A percentile compares a stretch with the other conserved stretches of the same genome.
phyloP scores from a whole-genome alignment of 2,113 vertebrate species.

The Tragelaphus scriptus region DNA sequence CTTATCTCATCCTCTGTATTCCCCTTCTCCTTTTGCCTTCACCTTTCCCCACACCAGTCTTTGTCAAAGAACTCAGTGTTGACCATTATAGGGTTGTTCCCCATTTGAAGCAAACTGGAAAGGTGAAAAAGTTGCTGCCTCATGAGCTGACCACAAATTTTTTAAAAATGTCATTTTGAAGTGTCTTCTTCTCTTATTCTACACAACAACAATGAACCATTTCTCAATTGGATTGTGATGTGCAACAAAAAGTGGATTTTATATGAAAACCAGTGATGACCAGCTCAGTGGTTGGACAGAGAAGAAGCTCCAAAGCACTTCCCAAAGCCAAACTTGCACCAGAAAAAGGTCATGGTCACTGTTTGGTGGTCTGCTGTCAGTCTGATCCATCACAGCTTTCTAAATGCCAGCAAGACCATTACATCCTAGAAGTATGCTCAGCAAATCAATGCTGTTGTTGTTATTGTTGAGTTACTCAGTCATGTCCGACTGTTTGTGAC shows the following conservation, averaged over 20 bases:
- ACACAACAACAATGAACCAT: background rate
- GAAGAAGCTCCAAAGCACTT: background rate
- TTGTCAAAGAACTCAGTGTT: background rate
- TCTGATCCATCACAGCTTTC: background rate
- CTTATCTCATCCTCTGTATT: background rate
- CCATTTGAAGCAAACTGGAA: background rate
- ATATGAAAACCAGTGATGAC: background rate
- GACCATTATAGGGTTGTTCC: background rate
- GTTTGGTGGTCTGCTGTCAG: background rate
- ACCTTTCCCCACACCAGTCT: background rate
- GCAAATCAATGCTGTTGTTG: background rate
- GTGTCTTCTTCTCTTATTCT: background rate
- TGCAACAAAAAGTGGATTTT: accelerated
- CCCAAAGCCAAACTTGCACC: background rate
- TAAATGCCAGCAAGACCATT: background rate
- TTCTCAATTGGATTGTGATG: background rate
- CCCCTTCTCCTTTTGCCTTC: background rate
- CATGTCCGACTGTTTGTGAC: background rate
- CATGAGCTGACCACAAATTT: background rate
- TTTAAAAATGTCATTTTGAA: background rate
- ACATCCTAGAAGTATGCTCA: background rate
- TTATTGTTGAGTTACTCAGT: background rate
- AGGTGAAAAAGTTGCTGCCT: background rate
- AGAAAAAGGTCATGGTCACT: background rate
- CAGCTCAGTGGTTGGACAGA: background rate